Evolutionary conservation across 2,113 vertebrate genomes (phyloP).

Genomic region (Alligator sinensis): DNA sequence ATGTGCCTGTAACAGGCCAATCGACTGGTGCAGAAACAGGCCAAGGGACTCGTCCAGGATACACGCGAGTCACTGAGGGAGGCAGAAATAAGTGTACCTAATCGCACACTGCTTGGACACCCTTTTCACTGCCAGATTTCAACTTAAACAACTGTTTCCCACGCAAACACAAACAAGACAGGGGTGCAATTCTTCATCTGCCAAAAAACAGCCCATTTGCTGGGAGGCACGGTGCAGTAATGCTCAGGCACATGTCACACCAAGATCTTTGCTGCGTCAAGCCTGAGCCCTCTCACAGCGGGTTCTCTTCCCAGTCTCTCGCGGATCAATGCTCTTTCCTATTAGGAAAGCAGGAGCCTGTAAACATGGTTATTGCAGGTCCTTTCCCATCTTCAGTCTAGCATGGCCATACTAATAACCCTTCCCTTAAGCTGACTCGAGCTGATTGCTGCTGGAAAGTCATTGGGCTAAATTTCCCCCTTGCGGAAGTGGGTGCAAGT

Average conservation of each 20-base stretch:
- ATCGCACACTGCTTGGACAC: background rate
- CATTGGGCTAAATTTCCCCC: background rate
- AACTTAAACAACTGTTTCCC: background rate
- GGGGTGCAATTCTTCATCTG: background rate
- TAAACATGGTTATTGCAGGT: background rate
- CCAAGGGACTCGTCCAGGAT: background rate
- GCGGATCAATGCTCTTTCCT: background rate
- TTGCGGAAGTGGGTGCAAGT: background rate
- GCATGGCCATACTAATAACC: background rate
- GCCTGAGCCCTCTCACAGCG: background rate
- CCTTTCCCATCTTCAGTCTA: background rate
- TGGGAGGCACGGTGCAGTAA: background rate
- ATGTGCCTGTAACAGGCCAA: background rate
- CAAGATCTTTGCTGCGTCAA: fast-evolving
- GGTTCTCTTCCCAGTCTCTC: background rate
- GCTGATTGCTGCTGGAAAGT: too few relatives aligned
- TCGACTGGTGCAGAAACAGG: background rate
- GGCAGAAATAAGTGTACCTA: background rate
- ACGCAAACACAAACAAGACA: background rate
- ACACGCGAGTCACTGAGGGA: background rate
- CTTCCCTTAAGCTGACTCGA: background rate
- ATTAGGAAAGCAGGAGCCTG: background rate
- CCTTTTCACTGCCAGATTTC: background rate
- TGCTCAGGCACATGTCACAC: background rate
- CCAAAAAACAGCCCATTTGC: background rate